Percentiles rank a stretch among this genome's conserved stretches.
phyloP scores from a whole-genome alignment of 1,140 invertebrate species.

The Euschistus heros region DNA sequence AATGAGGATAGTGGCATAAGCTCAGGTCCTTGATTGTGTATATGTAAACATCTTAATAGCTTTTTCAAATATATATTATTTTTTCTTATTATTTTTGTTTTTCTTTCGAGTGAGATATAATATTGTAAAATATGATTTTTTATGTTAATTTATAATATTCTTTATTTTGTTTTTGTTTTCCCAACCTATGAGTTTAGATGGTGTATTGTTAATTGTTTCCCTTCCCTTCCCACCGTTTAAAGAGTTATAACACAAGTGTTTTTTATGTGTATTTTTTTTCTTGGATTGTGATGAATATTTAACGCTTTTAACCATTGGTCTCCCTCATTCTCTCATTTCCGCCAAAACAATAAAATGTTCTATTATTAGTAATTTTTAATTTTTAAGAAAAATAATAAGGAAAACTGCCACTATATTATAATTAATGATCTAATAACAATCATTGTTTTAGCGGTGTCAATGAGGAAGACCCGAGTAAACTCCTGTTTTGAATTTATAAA shows the following conservation, averaged over 20 bases:
- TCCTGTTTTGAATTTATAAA: neutral
- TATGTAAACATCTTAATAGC: constrained; percentile 2
- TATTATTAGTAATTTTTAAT: too few relatives aligned
- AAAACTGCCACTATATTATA: neutral
- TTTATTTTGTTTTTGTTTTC: neutral
- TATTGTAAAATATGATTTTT: neutral
- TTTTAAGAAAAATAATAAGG: too few relatives aligned
- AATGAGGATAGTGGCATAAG: neutral
- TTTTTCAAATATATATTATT: constrained; percentile 3
- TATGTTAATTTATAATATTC: neutral
- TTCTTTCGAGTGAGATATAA: neutral
- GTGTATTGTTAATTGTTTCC: neutral
- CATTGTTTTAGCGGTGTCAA: neutral
- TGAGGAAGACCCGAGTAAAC: neutral
- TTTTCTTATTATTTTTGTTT: constrained; percentile 1
- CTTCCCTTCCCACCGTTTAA: neutral
- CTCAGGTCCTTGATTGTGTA: constrained; percentile 2
- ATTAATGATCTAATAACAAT: neutral
- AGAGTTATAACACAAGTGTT: neutral
- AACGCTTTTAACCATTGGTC: too few relatives aligned
- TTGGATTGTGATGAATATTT: too few relatives aligned
- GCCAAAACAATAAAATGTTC: too few relatives aligned
- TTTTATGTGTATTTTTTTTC: too few relatives aligned
- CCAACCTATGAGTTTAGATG: neutral
- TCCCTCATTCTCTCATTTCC: too few relatives aligned